A percentile compares a stretch with the other conserved stretches of the same genome.
Conservation (phyloP, 2,888 invertebrate genomes). For the Embidobia sp. region DNA sequence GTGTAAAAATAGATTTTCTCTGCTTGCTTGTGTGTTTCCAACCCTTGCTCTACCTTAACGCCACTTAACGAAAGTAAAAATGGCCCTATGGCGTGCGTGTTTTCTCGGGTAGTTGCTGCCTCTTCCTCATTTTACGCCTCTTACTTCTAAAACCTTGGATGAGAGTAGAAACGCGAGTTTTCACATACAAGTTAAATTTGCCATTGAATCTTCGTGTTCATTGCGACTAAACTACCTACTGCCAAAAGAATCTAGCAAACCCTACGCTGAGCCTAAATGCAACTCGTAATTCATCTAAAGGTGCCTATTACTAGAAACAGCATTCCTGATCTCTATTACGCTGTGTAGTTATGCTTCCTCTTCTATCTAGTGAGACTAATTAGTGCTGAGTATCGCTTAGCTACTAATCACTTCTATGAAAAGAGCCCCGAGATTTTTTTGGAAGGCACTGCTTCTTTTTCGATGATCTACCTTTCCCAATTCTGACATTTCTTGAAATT, state of each 20-base stretch:
- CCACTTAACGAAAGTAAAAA: slow-evolving; percentile 60
- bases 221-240: too few species aligned
- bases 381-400: slow-evolving; percentile 64
- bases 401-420: slow-evolving; percentile 58
- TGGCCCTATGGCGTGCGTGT: slow-evolving; percentile 57
- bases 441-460: slow-evolving; percentile 6
- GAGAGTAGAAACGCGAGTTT: slow-evolving; percentile 69
- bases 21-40: slow-evolving; percentile 59
- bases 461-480: background rate
- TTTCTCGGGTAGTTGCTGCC: slow-evolving; percentile 11
- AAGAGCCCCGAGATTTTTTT: slow-evolving; percentile 61
- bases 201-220: too few species aligned
- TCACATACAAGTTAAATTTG: too few species aligned
- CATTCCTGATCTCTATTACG: slow-evolving; percentile 45
- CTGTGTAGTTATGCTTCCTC: slow-evolving; percentile 24
- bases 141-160: slow-evolving; percentile 34
- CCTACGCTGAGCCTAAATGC: slow-evolving; percentile 61
- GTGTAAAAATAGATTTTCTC: slow-evolving; percentile 76
- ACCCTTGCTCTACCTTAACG: slow-evolving; percentile 51
- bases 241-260: slow-evolving; percentile 48
- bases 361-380: slow-evolving; percentile 63
- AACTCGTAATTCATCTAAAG: slow-evolving; percentile 40
- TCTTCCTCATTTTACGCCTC: slow-evolving; percentile 36
- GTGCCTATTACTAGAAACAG: slow-evolving; percentile 42
- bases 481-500: background rate